Conservation (phyloP, 2,888 invertebrate species). For the Caradrina kadenii region DNA sequence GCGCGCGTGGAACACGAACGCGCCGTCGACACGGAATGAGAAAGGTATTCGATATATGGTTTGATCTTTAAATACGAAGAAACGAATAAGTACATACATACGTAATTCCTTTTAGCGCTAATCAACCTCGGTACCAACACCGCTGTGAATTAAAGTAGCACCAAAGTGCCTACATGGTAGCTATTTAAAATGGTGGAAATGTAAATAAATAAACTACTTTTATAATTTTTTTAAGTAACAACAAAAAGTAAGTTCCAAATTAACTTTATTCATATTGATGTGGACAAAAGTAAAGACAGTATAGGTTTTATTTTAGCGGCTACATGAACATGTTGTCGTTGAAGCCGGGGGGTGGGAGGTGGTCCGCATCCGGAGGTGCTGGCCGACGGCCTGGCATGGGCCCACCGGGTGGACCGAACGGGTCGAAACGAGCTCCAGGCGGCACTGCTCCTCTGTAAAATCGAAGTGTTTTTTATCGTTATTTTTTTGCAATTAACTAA, state of each 20-base stretch:
- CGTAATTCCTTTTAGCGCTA: too few relatives aligned
- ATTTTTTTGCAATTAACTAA: neutral
- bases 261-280: slow-evolving; percentile 61
- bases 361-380: slow-evolving; percentile 93
- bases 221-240: too few relatives aligned
- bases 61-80: too few relatives aligned
- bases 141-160: too few relatives aligned
- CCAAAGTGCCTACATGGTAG: too few relatives aligned
- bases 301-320: slow-evolving; percentile 35
- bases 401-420: slow-evolving; percentile 93
- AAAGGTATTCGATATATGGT: too few relatives aligned
- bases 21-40: too few relatives aligned
- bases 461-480: neutral
- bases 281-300: slow-evolving; percentile 42
- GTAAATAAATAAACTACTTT: neutral
- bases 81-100: too few relatives aligned
- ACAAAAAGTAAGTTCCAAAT: slow-evolving; percentile 24
- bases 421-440: slow-evolving; percentile 96
- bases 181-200: neutral
- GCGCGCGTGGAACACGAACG: too few relatives aligned
- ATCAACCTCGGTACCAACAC: too few relatives aligned
- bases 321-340: slow-evolving; percentile 95
- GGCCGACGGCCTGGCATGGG: slow-evolving; percentile 82
- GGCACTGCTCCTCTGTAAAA: slow-evolving; percentile 90
- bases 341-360: slow-evolving; percentile 94